Evolutionary conservation across 2,113 vertebrate species (phyloP).

Genomic region (Neopipo cinnamomea): DNA sequence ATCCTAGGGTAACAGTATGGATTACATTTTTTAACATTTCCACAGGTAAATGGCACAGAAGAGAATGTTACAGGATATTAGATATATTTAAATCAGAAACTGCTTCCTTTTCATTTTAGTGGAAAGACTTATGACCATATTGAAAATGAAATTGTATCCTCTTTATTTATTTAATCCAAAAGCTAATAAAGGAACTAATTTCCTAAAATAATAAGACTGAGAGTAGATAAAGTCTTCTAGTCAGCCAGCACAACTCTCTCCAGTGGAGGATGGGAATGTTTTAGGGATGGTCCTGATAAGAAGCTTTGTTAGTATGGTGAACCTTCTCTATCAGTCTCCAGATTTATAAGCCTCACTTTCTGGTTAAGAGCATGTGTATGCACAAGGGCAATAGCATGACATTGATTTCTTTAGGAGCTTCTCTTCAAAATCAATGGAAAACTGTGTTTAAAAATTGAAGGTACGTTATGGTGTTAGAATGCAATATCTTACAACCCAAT

Average conservation of each 20-base stretch:
- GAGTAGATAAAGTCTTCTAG: neutral
- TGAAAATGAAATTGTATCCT: slow-evolving; percentile 37
- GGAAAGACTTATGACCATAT: neutral
- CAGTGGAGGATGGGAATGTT: neutral
- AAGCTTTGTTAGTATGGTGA: neutral
- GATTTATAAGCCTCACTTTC: neutral
- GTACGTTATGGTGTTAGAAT: neutral
- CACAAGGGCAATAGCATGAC: slow-evolving; percentile 27
- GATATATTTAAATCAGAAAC: slow-evolving; percentile 33
- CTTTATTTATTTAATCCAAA: slow-evolving; percentile 45
- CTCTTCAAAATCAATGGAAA: slow-evolving; percentile 39
- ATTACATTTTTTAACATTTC: neutral
- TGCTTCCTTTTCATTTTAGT: slow-evolving; percentile 26
- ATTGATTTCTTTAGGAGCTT: slow-evolving; percentile 37
- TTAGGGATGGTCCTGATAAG: neutral
- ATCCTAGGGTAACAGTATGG: neutral
- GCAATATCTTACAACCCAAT: neutral
- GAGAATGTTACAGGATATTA: neutral
- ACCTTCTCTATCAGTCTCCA: neutral
- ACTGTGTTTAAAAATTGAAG: slow-evolving; percentile 45
- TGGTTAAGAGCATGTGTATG: slow-evolving; percentile 7
- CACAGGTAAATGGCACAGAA: neutral
- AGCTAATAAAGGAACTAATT: slow-evolving; percentile 39
- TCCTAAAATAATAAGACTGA: slow-evolving; percentile 15
- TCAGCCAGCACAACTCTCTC: neutral